Base-by-base conservation (phyloP, 1,140 invertebrate genomes). In the Parasteatoda tepidariorum region DNA sequence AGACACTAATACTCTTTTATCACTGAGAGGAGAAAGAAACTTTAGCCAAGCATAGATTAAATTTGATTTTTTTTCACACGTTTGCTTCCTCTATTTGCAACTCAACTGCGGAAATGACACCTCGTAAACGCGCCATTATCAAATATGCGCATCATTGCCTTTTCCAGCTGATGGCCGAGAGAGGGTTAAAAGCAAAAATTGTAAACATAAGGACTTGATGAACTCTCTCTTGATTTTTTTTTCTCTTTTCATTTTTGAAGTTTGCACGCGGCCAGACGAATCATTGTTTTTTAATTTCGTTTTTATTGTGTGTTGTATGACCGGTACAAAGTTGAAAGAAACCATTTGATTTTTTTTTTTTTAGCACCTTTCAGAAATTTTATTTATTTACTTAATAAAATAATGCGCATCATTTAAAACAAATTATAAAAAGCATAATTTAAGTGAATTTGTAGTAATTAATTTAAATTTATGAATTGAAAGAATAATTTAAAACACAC, bases 91-190 rank as follows among this genome's bases (percentile, higher is more conserved):
- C 9, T 18, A 48, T 48, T 48, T 48, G 18, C 9, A 48, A 57
- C 0, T 73, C 28, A 22, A 33, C 26, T 31, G 28, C 55, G 73
- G 73, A 75, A 75, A 75, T 61, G 73, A 62, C 33, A 62, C 31
- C 22, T 75, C 55, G 28, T 75, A 75, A 75, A 61, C 59, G 57
- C 61, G 24, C 73, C 73, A 75, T 75, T 57, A 75, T 15, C 57
- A 11, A 24, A 31, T 61, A 28, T 9, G 6, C 73, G 57, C 55
- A 38, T 33, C 48, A 73, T 30, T 22, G 54, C 48, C 18, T 57
- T 48, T 24, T 30, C 0, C 33, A 30, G 55, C 57, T 75, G 73
- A 75, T 75, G 55, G 59, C 73, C 73, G 41, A 26, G 18, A 9
- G n/a, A 0, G 31, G 30, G 33, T 61, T 13, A 62, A 41, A 61